Evolutionary conservation across 2,797 vertebrate species (phyloP).

Genomic region (Hydrocynus forskahlii): DNA sequence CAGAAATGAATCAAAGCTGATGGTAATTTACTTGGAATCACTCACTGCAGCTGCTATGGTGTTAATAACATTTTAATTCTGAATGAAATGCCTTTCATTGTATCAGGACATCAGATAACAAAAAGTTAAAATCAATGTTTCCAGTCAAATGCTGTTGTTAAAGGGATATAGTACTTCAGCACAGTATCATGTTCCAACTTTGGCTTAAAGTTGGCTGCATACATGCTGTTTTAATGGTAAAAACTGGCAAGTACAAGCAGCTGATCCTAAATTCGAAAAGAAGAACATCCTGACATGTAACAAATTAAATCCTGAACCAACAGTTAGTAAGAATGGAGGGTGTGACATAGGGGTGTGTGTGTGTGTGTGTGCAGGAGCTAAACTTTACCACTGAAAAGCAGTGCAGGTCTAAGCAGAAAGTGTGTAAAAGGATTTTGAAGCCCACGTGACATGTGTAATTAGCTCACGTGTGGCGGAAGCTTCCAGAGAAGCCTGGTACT

Average conservation of each 20-base stretch:
- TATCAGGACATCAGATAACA: too few species aligned
- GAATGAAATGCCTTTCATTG: too few species aligned
- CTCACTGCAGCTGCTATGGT: too few species aligned
- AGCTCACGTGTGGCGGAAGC: neutral
- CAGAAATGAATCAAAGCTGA: too few species aligned
- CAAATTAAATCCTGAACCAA: neutral
- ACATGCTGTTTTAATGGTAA: neutral
- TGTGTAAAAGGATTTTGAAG: conserved; percentile 2
- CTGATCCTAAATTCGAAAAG: neutral
- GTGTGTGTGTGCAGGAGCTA: neutral
- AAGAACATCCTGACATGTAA: neutral
- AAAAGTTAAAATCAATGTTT: too few species aligned
- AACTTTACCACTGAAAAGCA: neutral
- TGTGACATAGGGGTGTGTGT: neutral
- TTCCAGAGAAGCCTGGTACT: neutral
- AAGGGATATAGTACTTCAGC: too few species aligned
- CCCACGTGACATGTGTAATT: conserved; percentile 7
- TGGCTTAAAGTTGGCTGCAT: too few species aligned
- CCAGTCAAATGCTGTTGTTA: too few species aligned
- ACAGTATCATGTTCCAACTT: too few species aligned
- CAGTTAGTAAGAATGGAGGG: neutral
- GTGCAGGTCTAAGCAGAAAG: neutral
- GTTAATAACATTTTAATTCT: too few species aligned
- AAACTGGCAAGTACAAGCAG: neutral
- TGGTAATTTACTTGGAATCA: too few species aligned